Base-by-base conservation (phyloP, 2,797 vertebrate species). In the Coregonus sp. region DNA sequence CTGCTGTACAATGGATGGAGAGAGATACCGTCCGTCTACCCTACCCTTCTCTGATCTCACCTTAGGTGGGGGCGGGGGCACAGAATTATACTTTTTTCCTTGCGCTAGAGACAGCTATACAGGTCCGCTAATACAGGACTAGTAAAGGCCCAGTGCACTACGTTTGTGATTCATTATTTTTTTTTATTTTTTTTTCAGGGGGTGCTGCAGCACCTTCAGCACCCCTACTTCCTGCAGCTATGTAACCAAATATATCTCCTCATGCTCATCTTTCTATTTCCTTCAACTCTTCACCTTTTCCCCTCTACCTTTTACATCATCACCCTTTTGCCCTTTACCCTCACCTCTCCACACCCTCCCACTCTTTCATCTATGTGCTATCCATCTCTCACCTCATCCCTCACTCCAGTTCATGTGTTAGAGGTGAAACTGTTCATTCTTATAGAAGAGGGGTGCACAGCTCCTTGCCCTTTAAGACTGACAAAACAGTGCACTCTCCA, bases 401-500 rank as follows among this genome's bases (percentile, higher is more conserved):
- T 25, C 20, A 52, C 20, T 51, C 47, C 29, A 74, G 29, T 68
- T 52, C 77, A 70, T 75, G 75, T 70, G 20, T 6, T 20, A 70
- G 75, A 73, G 51, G 63, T 75, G 73, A 71, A 31, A 52, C 63
- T 66, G 68, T 0, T 12, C 18, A 69, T 70, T 80, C 66, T 78
- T 52, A 0, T 73, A 66, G 16, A 18, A 78, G 74, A 82, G 71
- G 80, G 74, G 75, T 72, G 33, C 25, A 33, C 31, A 33, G 31
- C 31, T 33, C 31, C 31, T 33, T 14, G 56, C 33, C n/a, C 54
- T 59, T 16, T 59, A 59, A 2, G 5, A 20, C n/a, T 20, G 3
- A 16, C n/a, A 20, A 18, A 35, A 68, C 31, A 40, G 67, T 40
- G 2, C 33, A 69, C 35, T 69, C 16, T 16, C 67, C 7, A 63